Evolutionary conservation across 2,113 vertebrate genomes (phyloP), one percentile per base, ranked within the genome.

Genomic region (Empidonax traillii): DNA sequence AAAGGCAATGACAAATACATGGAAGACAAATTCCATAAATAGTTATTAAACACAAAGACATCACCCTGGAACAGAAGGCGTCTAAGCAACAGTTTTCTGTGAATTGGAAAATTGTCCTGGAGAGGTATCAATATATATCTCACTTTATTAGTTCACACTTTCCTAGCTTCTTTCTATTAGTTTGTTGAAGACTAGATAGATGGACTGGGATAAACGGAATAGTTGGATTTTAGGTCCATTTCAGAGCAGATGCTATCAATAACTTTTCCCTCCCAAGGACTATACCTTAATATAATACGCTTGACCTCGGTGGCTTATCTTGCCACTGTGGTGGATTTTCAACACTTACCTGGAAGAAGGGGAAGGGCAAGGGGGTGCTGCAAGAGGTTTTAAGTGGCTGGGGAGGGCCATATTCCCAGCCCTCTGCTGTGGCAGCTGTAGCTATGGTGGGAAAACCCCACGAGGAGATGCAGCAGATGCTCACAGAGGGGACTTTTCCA

Each of bases 331-430:
- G 21, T 59, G 56, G 28, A 49, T 35, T 58, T 91, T 89, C 43
- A 41, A 12, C 39, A 12, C 39, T 81, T 84, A 20, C n/a, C 27
- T 87, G 55, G 41, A 85, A 74, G 30, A 25, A 78, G 72, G 33
- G 33, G 28, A 17, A 47, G 23, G 22, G 23, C 3, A 4, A 2
- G 3, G 5, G 3, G 3, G 10, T 2, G 6, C 27, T 4, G 2
- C 28, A 74, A 58, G 33, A 46, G 49, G 18, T 35, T 67, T 49
- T 31, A 33, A 41, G 44, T 82, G 77, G 8, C 58, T 28, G 30
- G 80, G n/a, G 85, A 51, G 23, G 37, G 23, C 24, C 24, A 7
- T 17, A 9, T 3, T 58, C 23, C 25, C 23, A 79, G 11, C 21
- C 25, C 27, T 82, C 16, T 71, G 69, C 43, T 1, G 0, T 65